A percentile compares a stretch with the other conserved stretches of the same genome.
These are phyloP conservation scores for Heterodera filipjevi DNA, from an alignment of 2,888 invertebrate genomes.

Conservation along the genomic window DNA sequence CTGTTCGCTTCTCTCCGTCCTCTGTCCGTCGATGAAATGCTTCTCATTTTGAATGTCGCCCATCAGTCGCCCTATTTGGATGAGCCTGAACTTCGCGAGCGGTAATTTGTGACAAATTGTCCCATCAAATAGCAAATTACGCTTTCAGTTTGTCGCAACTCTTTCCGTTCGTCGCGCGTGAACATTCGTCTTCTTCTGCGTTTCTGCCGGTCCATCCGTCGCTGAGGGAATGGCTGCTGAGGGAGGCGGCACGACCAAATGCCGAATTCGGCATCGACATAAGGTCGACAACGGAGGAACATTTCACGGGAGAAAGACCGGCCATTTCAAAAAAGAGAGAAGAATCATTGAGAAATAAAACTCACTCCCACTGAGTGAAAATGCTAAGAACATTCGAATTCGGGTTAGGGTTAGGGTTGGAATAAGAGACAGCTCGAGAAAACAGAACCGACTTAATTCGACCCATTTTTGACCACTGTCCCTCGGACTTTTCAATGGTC, in stretches of 20 bases:
- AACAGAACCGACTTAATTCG: conserved; percentile 70
- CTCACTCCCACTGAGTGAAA: no score
- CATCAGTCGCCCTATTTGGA: conserved; percentile 63
- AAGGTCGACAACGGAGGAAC: neutral
- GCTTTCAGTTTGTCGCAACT: conserved; percentile 75
- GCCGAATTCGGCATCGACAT: conserved; percentile 26
- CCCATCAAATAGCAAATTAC: no score
- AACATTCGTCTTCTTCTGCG: conserved; percentile 76
- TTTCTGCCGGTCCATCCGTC: conserved; percentile 98
- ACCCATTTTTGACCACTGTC: neutral
- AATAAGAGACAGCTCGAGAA: no score
- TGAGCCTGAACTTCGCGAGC: conserved; percentile 40
- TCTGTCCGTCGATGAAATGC: conserved; percentile 76
- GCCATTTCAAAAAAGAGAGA: conserved; percentile 83
- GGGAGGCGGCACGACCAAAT: conserved; percentile 65
- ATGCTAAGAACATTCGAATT: no score
- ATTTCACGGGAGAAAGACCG: conserved; percentile 73
- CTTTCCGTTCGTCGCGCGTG: conserved; percentile 80
- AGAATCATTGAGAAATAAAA: no score
- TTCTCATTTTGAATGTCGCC: conserved; percentile 87
- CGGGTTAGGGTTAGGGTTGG: no score
- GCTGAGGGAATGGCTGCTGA: conserved; percentile 92
- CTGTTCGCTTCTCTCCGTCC: conserved; percentile 89
- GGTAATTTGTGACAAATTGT: neutral
- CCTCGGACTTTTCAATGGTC: neutral